Evolutionary conservation across 1,140 invertebrate species (phyloP).

Genomic region (Diachasma alloeum): DNA sequence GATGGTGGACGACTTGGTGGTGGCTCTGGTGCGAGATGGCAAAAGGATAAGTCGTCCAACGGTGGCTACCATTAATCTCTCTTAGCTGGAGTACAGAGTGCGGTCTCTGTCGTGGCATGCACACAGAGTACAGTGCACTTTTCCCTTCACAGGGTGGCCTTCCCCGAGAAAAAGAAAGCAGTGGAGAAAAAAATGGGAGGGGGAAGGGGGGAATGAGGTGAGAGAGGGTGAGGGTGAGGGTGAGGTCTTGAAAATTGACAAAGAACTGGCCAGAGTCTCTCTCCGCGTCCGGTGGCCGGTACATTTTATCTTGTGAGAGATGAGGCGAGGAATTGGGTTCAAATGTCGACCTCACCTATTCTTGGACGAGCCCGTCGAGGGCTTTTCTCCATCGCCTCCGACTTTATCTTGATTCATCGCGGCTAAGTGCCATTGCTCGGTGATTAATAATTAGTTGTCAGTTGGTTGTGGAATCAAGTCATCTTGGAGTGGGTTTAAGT

Average conservation of each 20-base stretch:
- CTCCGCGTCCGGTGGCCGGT: slow-evolving; percentile 23
- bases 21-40: neutral
- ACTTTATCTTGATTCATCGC: neutral
- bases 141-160: neutral
- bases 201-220: neutral
- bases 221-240: neutral
- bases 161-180: neutral
- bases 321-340: slow-evolving; percentile 48
- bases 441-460: neutral
- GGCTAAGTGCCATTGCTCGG: neutral
- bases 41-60: neutral
- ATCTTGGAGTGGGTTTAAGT: neutral
- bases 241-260: slow-evolving; percentile 29
- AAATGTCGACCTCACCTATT: slow-evolving; percentile 32
- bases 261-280: slow-evolving; percentile 23
- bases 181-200: neutral
- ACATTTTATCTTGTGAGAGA: slow-evolving; percentile 38
- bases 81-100: slow-evolving; percentile 20
- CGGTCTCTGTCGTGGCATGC: slow-evolving; percentile 8
- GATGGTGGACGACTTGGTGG: slow-evolving; percentile 14
- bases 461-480: neutral
- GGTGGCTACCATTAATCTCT: slow-evolving; percentile 28
- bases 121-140: neutral
- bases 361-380: neutral
- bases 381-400: neutral